Evolutionary conservation across 92 coral and sea anemone genomes (phyloP).

Genomic region (Palythoa caribaeorum): DNA sequence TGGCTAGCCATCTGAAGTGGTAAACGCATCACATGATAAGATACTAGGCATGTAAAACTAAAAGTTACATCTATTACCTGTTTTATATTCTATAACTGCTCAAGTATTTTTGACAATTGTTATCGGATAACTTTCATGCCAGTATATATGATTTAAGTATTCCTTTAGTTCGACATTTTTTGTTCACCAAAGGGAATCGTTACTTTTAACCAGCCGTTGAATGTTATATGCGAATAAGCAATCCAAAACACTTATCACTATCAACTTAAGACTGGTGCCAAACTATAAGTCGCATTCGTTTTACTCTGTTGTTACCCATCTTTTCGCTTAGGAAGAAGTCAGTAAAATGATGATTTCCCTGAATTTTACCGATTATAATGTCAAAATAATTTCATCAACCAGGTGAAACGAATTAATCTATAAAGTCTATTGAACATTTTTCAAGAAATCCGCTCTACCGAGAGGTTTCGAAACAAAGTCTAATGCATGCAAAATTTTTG

Average conservation of each 20-base stretch:
- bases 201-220: not conserved
- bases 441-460: too few species aligned
- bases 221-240: not conserved
- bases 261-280: not conserved
- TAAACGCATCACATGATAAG: not conserved
- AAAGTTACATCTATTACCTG: not conserved
- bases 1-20: conserved; percentile 29
- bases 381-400: too few species aligned
- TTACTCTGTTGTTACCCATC: not conserved
- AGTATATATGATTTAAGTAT: not conserved
- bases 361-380: too few species aligned
- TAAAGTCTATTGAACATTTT: too few species aligned
- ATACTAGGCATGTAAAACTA: not conserved
- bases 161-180: not conserved
- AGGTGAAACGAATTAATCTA: too few species aligned
- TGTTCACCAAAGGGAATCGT: not conserved
- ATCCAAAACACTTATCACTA: not conserved
- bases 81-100: not conserved
- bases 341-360: not conserved
- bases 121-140: not conserved
- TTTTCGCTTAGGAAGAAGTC: not conserved
- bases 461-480: not conserved
- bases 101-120: not conserved
- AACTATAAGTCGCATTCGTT: not conserved
- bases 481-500: not conserved